Base-by-base conservation (phyloP, 2,797 vertebrate species). In the Rhyacichthys aspro region DNA sequence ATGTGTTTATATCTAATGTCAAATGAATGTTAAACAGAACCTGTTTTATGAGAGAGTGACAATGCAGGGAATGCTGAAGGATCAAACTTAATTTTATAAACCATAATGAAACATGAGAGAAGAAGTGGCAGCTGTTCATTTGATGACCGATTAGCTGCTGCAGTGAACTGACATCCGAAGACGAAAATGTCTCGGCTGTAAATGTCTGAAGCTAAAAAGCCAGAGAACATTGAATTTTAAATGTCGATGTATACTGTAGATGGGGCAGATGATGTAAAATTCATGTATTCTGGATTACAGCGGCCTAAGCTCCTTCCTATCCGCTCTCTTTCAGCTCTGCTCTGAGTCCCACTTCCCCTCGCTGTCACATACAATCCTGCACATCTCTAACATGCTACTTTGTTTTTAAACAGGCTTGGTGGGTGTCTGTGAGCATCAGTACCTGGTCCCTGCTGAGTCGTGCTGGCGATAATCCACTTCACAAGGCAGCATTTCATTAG, bases 401-500 rank as follows among this genome's bases (percentile, higher is more conserved):
- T 52, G 53, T 43, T 44, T 11, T 28, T 11, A 19, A 45, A 17
- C 28, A 15, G n/a, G 10, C 18, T 42, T 49, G 44, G 19, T 55
- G 39, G 5, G 12, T 46, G 38, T 14, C 47, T 28, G 5, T 56
- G 7, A 28, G 47, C 34, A 58, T n/a, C 9, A 43, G 50, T 94
- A 95, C 94, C 94, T 93, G 93, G 92, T 9, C 93, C 94, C 79
- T 94, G 93, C 0, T 93, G 88, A 0, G 86, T 90, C 0, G 93
- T 82, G 2, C 93, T 94, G 64, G 92, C 93, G 17, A 95, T 92
- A 61, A 96, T 94, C 94, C 94, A 94, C 82, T 95, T 95, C 61
- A 95, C 91, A 17, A 95, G 86, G 49, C 94, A 95, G 52, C 94
- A 95, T 23, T 90, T 91, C 94, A 94, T 94, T 73, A 95, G 84